Evolutionary conservation across 2,113 vertebrate species (phyloP), one percentile per base, ranked within the genome.

Genomic region (Hypocryptadius cinnamomeus): DNA sequence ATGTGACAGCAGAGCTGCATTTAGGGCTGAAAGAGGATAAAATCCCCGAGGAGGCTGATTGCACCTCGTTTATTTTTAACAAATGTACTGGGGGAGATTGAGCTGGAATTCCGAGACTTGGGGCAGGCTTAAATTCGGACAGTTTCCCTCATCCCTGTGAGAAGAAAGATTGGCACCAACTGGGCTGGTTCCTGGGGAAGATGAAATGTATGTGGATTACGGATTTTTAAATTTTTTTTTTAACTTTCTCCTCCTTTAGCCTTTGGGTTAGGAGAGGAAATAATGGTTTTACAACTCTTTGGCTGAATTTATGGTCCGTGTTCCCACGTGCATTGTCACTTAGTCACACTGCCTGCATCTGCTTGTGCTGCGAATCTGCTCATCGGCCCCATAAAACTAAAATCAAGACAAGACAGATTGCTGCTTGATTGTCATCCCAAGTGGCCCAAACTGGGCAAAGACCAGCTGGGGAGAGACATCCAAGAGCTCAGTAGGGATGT

Each of bases 1-100:
- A 0, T 91, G 59, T 97, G 95, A 95, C 85, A 86, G 91, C 93
- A 92, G 96, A 93, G 92, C 95, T 95, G 95, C 92, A n/a, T 95
- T 95, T 96, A 81, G 94, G 91, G 94, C 81, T 65, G 72, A 72
- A 78, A 90, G 94, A n/a, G 85, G 72, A 79, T 53, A 65, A 96
- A 96, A 93, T 48, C 87, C 85, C 68, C 2, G 15, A 79, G 48
- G 64, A 87, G 42, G 10, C 79, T 39, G 81, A 35, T 37, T 71
- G 85, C 56, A 74, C 44, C 79, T 91, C 79, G 23, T 71, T 89
- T 92, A 76, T 93, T 96, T 95, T 87, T 93, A 91, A 93, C 60
- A 33, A 77, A 59, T 27, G 14, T 48, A 4, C 48, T 27, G 42
- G 42, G 72, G 35, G 65, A 27, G 47, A 13, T 85, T 15, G 68